Evolutionary conservation across 2,888 invertebrate genomes (phyloP).

Genomic region (Cheilosia urbana): DNA sequence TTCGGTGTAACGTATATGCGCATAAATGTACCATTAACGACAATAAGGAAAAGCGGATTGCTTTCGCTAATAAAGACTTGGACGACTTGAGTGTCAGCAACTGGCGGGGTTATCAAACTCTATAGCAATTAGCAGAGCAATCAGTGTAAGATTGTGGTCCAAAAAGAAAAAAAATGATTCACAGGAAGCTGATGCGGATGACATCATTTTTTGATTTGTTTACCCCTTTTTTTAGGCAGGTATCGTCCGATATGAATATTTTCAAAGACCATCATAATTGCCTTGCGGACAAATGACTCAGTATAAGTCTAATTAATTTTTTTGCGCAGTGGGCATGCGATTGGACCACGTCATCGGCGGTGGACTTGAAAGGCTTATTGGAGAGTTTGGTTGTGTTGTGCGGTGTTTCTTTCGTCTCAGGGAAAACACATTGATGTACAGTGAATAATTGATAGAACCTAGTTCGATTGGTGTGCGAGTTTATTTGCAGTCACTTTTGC

Average conservation of each 20-base stretch:
- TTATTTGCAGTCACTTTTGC: no score
- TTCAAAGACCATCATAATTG: not conserved
- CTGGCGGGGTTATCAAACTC: constrained; percentile 8
- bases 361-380: no score
- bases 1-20: not conserved
- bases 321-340: no score
- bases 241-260: constrained; percentile 3
- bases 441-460: no score
- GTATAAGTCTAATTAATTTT: no score
- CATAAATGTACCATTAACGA: not conserved
- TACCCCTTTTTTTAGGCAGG: not conserved
- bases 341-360: no score
- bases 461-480: no score
- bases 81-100: constrained; percentile 5
- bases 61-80: not conserved
- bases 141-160: not conserved
- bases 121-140: constrained; percentile 7
- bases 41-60: not conserved
- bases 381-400: no score
- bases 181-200: not conserved
- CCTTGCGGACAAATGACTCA: not conserved
- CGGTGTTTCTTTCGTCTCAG: no score
- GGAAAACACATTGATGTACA: no score
- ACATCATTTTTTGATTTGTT: not conserved
- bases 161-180: not conserved